Base-by-base conservation (phyloP, 2,888 invertebrate genomes). In the Brachynemurus nebulosus region DNA sequence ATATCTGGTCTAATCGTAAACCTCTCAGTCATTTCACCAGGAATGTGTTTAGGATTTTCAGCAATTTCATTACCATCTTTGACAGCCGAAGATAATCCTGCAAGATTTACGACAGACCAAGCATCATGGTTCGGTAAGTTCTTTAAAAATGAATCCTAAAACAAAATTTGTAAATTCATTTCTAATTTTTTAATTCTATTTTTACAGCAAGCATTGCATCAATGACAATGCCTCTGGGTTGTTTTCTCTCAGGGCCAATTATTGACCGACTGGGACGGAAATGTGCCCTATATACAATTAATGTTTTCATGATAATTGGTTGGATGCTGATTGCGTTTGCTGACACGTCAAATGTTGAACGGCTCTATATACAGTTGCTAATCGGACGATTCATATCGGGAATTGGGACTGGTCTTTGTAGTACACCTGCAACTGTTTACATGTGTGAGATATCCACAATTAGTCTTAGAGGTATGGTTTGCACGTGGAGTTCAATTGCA, bases 111-210 rank as follows among this genome's bases (percentile, higher is more conserved):
- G 39, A 53, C 48, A 3, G 51, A 55, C 30, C 63, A 73, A 56
- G 65, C 66, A 2, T 72, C 72, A 16, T 74, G 74, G 74, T 69
- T 74, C 54, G 73, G 74, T 74, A 59, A 59, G 63, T 57, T 21
- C 18, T 35, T 21, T 45, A 34, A 12, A 3, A 35, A 12, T 35
- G 36, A 12, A 2, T 1, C 7, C 12, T 40, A 40, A 16, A 21
- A 8, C 16, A 17, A n/a, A 35, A 34, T 39, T 17, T 12, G 34
- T 20, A 40, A 16, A 37, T 12, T 42, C 41, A 16, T 42, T 34
- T 42, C 33, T 35, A 35, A 14, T 30, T 27, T 38, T 38, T n/a
- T 36, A 44, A 33, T 36, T 27, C 45, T 47, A 53, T 40, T 50
- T 48, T 62, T 61, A 19, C 56, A 75, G 74, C 72, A 1, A 72